Percentiles rank a stretch among this genome's conserved stretches.
phyloP scores from a whole-genome alignment of 2,113 vertebrate genomes.

The Alethe diademata region DNA sequence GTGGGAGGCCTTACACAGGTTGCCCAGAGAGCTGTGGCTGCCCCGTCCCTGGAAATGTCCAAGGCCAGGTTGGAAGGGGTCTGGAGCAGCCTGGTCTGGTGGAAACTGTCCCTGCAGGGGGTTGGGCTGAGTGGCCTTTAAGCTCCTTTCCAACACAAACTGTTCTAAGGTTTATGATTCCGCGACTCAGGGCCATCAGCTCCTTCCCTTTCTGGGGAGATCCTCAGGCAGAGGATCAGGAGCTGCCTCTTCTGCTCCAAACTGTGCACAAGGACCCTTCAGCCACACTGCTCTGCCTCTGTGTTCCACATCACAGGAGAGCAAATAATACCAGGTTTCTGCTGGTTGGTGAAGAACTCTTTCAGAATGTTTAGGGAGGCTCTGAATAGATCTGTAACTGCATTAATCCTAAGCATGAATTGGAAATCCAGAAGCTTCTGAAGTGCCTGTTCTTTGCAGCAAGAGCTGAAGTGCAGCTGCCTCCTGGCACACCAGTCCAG shows the following conservation, averaged over 20 bases:
- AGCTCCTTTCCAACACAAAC: background rate
- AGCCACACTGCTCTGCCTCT: background rate
- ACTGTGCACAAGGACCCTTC: rapidly evolving
- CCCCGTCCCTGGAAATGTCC: background rate
- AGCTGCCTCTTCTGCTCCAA: background rate
- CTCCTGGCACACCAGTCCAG: rapidly evolving
- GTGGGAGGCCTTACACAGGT: background rate
- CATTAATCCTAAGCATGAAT: background rate
- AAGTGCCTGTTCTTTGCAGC: background rate
- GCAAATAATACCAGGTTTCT: background rate
- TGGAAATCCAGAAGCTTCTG: background rate
- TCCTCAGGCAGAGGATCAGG: background rate
- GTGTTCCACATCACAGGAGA: background rate
- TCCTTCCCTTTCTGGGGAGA: background rate
- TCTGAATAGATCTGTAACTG: background rate
- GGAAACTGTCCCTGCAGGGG: background rate
- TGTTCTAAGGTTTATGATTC: background rate
- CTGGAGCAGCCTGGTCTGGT: background rate
- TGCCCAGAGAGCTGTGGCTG: background rate
- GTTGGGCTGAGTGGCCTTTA: background rate
- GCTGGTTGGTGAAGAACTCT: background rate
- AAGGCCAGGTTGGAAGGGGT: rapidly evolving
- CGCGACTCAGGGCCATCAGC: background rate
- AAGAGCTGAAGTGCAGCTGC: background rate
- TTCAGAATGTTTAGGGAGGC: rapidly evolving